phyloP scores from a whole-genome alignment of 2,888 invertebrate species.

The Pseudococcus longispinus region DNA sequence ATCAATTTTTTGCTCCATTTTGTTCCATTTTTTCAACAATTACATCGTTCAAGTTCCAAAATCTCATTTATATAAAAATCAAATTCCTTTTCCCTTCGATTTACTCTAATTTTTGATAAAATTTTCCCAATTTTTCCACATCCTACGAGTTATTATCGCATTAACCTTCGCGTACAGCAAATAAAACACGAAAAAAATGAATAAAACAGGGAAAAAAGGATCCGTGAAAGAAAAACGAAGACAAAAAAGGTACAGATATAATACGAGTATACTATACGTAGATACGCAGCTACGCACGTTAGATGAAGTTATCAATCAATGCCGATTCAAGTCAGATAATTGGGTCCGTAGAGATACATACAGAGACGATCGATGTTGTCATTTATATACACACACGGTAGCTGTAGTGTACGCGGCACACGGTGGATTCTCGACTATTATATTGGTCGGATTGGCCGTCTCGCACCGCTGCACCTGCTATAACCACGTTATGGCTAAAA shows the following conservation, averaged over 20 bases:
- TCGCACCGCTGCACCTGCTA: neutral
- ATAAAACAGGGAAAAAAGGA: neutral
- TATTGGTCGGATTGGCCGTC: neutral
- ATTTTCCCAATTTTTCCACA: too few relatives aligned
- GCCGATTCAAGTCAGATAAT: slow-evolving; percentile 52
- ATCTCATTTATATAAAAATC: too few relatives aligned
- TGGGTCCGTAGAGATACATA: slow-evolving; percentile 55
- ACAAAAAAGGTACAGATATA: neutral
- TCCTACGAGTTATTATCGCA: too few relatives aligned
- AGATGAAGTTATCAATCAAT: slow-evolving; percentile 56
- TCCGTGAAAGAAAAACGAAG: neutral
- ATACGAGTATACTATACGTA: neutral
- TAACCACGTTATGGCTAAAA: slow-evolving; percentile 40
- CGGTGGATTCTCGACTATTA: slow-evolving; percentile 26
- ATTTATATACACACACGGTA: slow-evolving; percentile 46
- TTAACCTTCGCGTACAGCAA: too few relatives aligned
- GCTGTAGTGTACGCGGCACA: neutral
- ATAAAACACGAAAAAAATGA: neutral
- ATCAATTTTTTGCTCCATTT: too few relatives aligned
- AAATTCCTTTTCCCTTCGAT: too few relatives aligned
- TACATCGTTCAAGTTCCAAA: too few relatives aligned
- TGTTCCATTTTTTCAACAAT: too few relatives aligned
- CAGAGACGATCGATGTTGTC: slow-evolving; percentile 55
- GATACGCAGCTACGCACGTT: neutral
- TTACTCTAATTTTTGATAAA: too few relatives aligned